A percentile compares a stretch with the other conserved stretches of the same genome.
Conservation (phyloP, 2,797 vertebrate species). For the Catostomus latipinnis region DNA sequence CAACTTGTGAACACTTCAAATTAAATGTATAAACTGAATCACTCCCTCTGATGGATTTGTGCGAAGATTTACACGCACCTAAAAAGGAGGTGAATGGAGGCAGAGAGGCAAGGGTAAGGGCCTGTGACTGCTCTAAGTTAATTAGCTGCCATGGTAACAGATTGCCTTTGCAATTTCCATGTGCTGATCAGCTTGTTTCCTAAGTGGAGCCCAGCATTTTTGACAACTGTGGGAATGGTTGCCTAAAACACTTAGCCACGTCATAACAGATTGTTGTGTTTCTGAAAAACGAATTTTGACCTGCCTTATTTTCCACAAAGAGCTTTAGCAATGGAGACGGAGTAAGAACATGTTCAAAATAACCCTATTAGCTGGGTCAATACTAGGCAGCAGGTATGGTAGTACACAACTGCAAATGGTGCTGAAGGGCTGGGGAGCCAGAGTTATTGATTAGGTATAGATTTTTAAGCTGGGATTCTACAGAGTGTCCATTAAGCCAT, state of each 20-base stretch:
- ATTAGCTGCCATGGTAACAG: slow-evolving; percentile 69
- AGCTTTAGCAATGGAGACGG: slow-evolving; percentile 29
- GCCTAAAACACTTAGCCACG: slow-evolving; percentile 39
- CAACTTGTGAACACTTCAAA: slow-evolving; percentile 39
- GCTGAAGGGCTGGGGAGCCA: slow-evolving; percentile 72
- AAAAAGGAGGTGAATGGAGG: slow-evolving; percentile 24
- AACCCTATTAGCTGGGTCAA: slow-evolving; percentile 69
- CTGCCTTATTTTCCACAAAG: slow-evolving; percentile 27
- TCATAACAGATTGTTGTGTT: slow-evolving; percentile 14
- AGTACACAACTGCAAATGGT: slow-evolving; percentile 68
- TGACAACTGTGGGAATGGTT: slow-evolving; percentile 55
- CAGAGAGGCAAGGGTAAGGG: slow-evolving; percentile 17
- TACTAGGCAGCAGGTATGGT: slow-evolving; percentile 60
- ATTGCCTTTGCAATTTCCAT: slow-evolving; percentile 61
- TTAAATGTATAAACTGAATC: slow-evolving; percentile 51
- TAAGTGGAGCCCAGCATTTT: slow-evolving; percentile 54
- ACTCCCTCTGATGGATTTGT: slow-evolving; percentile 17
- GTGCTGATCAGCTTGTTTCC: slow-evolving; percentile 48
- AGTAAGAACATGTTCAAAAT: slow-evolving; percentile 48
- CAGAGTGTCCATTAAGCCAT: slow-evolving; percentile 80
- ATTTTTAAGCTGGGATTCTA: slow-evolving; percentile 80
- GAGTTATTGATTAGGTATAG: slow-evolving; percentile 82
- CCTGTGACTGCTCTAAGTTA: slow-evolving; percentile 60
- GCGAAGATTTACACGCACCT: slow-evolving; percentile 6
- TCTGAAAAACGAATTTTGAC: slow-evolving; percentile 48